Evolutionary conservation across 2,113 vertebrate species (phyloP).

Genomic region (Pterocles orientalis): DNA sequence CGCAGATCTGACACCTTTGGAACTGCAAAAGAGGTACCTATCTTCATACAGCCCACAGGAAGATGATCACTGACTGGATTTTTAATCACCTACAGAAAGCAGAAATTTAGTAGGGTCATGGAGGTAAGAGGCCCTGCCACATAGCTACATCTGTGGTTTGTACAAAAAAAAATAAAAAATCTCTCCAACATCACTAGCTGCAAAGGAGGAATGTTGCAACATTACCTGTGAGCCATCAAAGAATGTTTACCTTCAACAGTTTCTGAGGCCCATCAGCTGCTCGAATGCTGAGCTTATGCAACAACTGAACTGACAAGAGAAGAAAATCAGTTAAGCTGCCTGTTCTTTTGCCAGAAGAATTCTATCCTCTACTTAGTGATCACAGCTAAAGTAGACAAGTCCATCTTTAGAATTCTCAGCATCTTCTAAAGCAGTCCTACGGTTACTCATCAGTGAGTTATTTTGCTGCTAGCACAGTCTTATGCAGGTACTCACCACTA

Average conservation of each 20-base stretch:
- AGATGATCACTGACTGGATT: slow-evolving; percentile 94
- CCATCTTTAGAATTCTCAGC: not conserved
- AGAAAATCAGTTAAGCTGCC: not conserved
- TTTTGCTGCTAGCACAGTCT: not conserved
- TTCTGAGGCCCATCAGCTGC: slow-evolving; percentile 95
- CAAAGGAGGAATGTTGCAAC: not conserved
- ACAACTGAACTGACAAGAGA: slow-evolving; percentile 85
- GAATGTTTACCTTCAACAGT: slow-evolving; percentile 82
- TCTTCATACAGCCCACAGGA: slow-evolving; percentile 90
- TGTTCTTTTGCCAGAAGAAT: not conserved
- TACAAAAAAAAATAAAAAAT: not conserved
- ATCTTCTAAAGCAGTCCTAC: not conserved
- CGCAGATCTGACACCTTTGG: slow-evolving; percentile 76
- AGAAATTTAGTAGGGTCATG: not conserved
- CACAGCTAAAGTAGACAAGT: not conserved
- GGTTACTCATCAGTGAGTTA: rapidly evolving
- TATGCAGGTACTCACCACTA: not conserved
- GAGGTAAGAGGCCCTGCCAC: not conserved
- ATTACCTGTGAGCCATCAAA: not conserved
- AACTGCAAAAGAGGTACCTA: slow-evolving; percentile 85
- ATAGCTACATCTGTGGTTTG: rapidly evolving
- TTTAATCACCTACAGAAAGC: slow-evolving; percentile 83
- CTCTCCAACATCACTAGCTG: not conserved
- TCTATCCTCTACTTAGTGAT: not conserved
- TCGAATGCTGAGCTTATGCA: slow-evolving; percentile 95